Percentiles rank a stretch among this genome's conserved stretches.
Conservation (phyloP, 1,140 invertebrate genomes). For the Gonioctena quinquepunctata region DNA sequence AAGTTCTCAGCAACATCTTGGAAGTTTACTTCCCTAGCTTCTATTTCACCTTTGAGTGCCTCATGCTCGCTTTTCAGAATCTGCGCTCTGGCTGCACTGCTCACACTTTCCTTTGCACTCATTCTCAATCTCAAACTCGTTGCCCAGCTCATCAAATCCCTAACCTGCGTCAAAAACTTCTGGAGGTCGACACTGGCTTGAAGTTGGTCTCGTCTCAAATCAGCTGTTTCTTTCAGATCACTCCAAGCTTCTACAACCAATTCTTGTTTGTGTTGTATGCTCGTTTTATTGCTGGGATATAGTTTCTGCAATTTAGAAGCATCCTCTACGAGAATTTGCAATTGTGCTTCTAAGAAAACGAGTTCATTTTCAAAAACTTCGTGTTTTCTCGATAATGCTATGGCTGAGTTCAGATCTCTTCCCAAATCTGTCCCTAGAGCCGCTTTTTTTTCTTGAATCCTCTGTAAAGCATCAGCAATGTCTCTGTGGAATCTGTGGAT, state of each 20-base stretch:
- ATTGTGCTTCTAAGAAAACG: conserved; percentile 88
- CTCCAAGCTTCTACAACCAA: conserved; percentile 88
- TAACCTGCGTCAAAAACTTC: conserved; percentile 78
- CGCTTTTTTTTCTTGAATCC: conserved; percentile 87
- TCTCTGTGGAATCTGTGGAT: conserved; percentile 97
- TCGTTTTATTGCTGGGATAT: conserved; percentile 92
- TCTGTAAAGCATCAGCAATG: conserved; percentile 87
- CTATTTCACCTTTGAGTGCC: conserved; percentile 90
- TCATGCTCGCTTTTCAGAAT: conserved; percentile 88
- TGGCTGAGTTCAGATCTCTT: conserved; percentile 84
- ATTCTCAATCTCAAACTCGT: conserved; percentile 78
- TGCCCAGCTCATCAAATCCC: conserved; percentile 90
- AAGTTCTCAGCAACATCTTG: conserved; percentile 77
- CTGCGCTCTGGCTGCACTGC: conserved; percentile 86
- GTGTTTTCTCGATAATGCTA: conserved; percentile 82
- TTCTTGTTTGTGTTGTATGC: conserved; percentile 71
- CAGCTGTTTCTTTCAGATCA: conserved; percentile 79
- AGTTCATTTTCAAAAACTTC: conserved; percentile 96
- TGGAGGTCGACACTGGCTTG: conserved; percentile 89
- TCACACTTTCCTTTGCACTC: conserved; percentile 79
- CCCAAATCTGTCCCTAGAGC: conserved; percentile 84
- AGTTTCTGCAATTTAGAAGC: conserved; percentile 81
- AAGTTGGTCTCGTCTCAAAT: conserved; percentile 77
- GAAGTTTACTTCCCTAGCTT: conserved; percentile 89
- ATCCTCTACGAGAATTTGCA: conserved; percentile 91